Evolutionary conservation across 1,140 invertebrate genomes (phyloP).

Genomic region (Pectinophora gossypiella): DNA sequence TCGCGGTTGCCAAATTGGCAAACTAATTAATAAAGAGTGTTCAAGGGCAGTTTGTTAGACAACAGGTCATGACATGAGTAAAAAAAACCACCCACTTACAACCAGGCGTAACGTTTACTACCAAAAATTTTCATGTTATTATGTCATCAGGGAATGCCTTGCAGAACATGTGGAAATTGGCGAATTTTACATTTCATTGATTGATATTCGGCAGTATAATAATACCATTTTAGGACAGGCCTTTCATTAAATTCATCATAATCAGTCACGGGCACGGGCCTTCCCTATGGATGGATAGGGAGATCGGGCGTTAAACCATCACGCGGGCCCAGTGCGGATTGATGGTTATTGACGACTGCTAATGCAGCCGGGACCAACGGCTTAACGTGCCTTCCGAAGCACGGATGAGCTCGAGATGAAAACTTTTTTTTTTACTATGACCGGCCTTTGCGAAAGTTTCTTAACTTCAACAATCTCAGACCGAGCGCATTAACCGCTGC

Average conservation of each 20-base stretch:
- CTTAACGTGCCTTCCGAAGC: too few species aligned
- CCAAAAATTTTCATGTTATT: not conserved
- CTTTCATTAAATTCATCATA: not conserved
- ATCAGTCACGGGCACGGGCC: too few species aligned
- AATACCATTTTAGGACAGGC: not conserved
- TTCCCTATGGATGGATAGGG: too few species aligned
- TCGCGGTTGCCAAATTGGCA: not conserved
- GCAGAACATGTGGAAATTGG: not conserved
- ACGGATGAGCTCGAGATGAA: not conserved
- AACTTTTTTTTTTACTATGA: not conserved
- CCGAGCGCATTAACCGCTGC: too few species aligned
- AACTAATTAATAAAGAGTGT: not conserved
- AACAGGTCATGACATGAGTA: not conserved
- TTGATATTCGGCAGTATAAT: not conserved
- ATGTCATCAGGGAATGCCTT: not conserved
- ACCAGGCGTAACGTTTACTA: not conserved
- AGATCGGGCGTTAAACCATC: too few species aligned
- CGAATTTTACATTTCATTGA: not conserved
- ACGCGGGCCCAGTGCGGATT: too few species aligned
- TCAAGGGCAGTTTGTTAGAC: not conserved
- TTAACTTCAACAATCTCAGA: too few species aligned
- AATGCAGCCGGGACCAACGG: too few species aligned
- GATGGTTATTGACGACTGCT: too few species aligned
- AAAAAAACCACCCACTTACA: not conserved
- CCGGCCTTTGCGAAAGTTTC: not conserved